Evolutionary conservation across 2,888 invertebrate species (phyloP).

Genomic region (Abrostola triplasia): DNA sequence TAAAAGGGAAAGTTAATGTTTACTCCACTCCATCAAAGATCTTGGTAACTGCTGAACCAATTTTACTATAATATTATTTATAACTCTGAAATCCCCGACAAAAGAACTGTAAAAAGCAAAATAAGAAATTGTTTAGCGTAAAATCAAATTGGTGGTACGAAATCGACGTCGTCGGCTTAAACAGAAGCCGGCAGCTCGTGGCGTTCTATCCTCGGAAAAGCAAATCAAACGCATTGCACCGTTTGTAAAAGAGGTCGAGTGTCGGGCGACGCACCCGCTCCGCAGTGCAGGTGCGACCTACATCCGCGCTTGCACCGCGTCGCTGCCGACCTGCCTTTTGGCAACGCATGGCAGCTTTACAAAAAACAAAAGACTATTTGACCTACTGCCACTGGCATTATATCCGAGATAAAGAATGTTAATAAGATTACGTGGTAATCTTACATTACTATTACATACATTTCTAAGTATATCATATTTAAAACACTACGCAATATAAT

Average conservation of each 20-base stretch:
- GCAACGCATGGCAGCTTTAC: constrained; percentile 39
- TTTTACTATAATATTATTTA: neutral
- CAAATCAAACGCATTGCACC: constrained; percentile 66
- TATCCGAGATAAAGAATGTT: constrained; percentile 37
- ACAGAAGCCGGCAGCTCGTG: constrained; percentile 9
- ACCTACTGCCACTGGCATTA: constrained; percentile 54
- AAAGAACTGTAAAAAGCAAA: neutral
- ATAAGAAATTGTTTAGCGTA: too few relatives aligned
- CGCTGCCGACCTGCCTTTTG: constrained; percentile 43
- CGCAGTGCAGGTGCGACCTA: constrained; percentile 85
- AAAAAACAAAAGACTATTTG: constrained; percentile 58
- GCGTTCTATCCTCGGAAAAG: constrained; percentile 27
- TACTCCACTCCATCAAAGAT: constrained; percentile 2
- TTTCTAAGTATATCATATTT: neutral
- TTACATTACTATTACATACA: constrained; percentile 9
- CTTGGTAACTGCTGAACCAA: constrained; percentile 1
- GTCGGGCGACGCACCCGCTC: constrained; percentile 50
- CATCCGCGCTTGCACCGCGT: constrained; percentile 53
- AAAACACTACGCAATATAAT: constrained; percentile 1
- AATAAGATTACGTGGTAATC: constrained; percentile 48
- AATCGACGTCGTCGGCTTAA: neutral
- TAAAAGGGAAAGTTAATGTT: constrained; percentile 18
- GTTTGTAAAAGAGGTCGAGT: constrained; percentile 70
- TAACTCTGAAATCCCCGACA: neutral
- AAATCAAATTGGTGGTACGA: too few relatives aligned